These are phyloP conservation scores for Numida meleagris DNA, from an alignment of 2,113 vertebrate genomes.

Conservation along the genomic window DNA sequence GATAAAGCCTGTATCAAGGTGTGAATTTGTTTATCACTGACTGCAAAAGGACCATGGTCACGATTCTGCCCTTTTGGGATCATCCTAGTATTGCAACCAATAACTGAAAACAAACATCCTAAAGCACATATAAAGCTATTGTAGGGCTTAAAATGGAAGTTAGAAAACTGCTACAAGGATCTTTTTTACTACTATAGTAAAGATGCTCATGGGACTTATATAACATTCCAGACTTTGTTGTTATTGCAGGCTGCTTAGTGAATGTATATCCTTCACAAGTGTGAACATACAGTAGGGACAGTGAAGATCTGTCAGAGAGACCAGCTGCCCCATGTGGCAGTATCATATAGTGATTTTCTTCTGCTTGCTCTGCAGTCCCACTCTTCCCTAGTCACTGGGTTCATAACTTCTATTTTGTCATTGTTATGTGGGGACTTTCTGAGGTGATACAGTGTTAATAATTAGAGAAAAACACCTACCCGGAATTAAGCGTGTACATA, in stretches of 20 bases:
- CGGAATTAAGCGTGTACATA: background rate
- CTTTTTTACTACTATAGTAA: background rate
- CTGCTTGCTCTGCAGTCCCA: background rate
- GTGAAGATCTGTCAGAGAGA: background rate
- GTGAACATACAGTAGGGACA: background rate
- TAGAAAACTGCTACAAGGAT: background rate
- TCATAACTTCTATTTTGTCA: background rate
- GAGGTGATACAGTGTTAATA: background rate
- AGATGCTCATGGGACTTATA: background rate
- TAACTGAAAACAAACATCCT: background rate
- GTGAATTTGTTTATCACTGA: background rate
- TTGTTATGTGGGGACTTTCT: background rate
- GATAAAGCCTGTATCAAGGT: background rate
- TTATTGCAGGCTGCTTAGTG: background rate
- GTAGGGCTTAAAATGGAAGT: background rate
- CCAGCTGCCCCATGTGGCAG: background rate
- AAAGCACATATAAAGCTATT: background rate
- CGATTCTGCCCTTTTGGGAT: background rate
- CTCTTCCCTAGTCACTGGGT: background rate
- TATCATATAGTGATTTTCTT: background rate
- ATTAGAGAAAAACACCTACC: background rate
- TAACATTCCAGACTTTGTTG: rapidly evolving
- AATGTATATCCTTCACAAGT: background rate
- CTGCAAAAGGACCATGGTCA: background rate
- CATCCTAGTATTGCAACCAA: background rate